Evolutionary conservation across 2,113 vertebrate species (phyloP).

Genomic region (Sorex araneus): DNA sequence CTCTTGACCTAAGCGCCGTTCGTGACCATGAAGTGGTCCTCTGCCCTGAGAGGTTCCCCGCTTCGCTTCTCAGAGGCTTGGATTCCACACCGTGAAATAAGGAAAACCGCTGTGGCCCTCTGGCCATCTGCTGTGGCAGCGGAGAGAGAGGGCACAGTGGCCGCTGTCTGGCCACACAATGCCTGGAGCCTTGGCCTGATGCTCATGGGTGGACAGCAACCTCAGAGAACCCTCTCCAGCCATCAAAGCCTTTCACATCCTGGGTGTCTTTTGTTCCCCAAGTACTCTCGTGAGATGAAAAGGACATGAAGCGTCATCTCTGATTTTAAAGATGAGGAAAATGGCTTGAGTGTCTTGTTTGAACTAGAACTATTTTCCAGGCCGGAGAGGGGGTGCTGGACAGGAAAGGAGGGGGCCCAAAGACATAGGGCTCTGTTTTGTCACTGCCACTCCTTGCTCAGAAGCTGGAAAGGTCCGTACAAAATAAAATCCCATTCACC

Average conservation of each 20-base stretch:
- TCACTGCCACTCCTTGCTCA: background rate
- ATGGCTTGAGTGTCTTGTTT: slow-evolving; percentile 26
- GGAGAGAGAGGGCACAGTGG: background rate
- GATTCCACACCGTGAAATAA: slow-evolving; percentile 30
- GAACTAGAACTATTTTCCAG: slow-evolving; percentile 30
- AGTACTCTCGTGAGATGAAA: slow-evolving; percentile 68
- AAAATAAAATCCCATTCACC: slow-evolving; percentile 18
- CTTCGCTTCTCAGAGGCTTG: slow-evolving; percentile 4
- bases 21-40: background rate
- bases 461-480: background rate
- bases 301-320: slow-evolving; percentile 42
- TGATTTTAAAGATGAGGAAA: slow-evolving; percentile 68
- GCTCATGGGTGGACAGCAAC: background rate
- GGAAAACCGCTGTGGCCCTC: background rate
- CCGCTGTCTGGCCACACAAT: background rate
- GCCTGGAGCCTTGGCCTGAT: background rate
- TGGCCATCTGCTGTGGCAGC: background rate
- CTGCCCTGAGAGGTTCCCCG: background rate
- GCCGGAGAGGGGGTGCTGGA: background rate
- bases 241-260: slow-evolving; percentile 59
- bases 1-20: background rate
- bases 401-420: background rate
- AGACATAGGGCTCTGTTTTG: background rate
- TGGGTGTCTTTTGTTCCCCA: slow-evolving; percentile 60
- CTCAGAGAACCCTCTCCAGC: background rate